These are phyloP conservation scores for Caenorhabditis imperialis DNA, from an alignment of 2,888 invertebrate genomes.

Conservation along the genomic window DNA sequence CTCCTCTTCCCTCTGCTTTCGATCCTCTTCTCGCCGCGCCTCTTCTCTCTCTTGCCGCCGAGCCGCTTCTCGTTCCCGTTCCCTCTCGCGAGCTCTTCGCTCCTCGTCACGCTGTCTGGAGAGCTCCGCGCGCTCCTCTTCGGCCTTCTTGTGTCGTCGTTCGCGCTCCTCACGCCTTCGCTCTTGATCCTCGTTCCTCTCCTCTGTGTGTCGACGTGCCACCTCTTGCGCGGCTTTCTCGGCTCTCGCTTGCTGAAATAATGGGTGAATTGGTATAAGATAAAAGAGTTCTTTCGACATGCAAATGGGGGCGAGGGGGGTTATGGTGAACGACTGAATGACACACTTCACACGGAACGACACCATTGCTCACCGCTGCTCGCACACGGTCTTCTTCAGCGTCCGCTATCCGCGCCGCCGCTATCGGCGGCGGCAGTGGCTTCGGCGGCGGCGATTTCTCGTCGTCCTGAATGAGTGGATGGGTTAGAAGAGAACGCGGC, in stretches of 20 bases:
- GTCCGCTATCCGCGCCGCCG: neutral
- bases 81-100: constrained; percentile 30
- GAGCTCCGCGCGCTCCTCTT: constrained; percentile 14
- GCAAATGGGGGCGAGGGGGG: neutral
- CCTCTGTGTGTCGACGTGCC: constrained; percentile 12
- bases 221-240: constrained; percentile 20
- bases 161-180: constrained; percentile 32
- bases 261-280: no score
- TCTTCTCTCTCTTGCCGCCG: constrained; percentile 21
- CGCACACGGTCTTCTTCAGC: neutral
- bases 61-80: constrained; percentile 23
- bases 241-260: constrained; percentile 18
- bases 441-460: no score
- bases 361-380: constrained; percentile 1
- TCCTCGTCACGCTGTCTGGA: constrained; percentile 33
- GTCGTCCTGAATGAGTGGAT: no score
- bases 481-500: neutral
- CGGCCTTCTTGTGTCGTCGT: constrained; percentile 12
- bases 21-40: constrained; percentile 10
- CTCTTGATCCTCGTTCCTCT: constrained; percentile 10
- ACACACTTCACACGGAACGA: constrained; percentile 5
- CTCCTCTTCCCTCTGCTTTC: constrained; percentile 1
- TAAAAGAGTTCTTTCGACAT: neutral
- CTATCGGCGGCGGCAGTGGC: neutral
- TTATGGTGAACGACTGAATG: neutral